Evolutionary conservation across 2,113 vertebrate species (phyloP).

Genomic region (Zosterops hypoxanthus): DNA sequence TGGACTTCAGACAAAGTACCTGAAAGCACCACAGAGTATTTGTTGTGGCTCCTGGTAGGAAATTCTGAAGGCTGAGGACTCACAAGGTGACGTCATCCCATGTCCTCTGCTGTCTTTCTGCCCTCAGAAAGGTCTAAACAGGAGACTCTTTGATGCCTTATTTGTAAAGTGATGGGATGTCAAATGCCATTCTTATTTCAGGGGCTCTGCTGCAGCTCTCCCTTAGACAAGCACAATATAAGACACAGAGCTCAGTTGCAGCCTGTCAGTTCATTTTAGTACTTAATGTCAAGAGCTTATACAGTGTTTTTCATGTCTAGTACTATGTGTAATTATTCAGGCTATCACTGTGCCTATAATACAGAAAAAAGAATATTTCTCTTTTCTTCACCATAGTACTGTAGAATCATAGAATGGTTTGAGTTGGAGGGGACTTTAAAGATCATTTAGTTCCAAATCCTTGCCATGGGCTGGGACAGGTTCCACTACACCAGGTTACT

Average conservation of each 20-base stretch:
- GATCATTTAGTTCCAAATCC: not conserved
- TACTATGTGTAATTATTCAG: not conserved
- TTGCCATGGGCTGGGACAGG: fast-evolving
- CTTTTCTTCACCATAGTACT: not conserved
- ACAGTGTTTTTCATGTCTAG: not conserved
- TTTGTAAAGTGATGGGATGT: not conserved
- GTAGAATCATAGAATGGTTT: not conserved
- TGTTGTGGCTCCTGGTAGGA: not conserved
- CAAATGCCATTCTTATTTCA: not conserved
- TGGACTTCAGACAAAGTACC: not conserved
- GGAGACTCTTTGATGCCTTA: not conserved
- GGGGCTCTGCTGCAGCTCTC: not conserved
- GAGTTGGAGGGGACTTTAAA: not conserved
- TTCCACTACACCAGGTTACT: not conserved
- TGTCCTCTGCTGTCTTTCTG: not conserved
- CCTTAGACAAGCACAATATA: not conserved
- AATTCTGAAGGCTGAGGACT: not conserved
- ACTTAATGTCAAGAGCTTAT: not conserved
- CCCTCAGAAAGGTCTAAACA: not conserved
- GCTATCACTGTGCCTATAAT: not conserved
- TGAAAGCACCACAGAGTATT: not conserved
- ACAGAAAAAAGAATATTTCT: not conserved
- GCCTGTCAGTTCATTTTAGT: not conserved
- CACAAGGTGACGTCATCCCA: not conserved
- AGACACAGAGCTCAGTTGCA: not conserved